phyloP scores from a whole-genome alignment of 30 jellyfish, hydroid and myxozoan genomes.

The Turritopsis dohrnii region DNA sequence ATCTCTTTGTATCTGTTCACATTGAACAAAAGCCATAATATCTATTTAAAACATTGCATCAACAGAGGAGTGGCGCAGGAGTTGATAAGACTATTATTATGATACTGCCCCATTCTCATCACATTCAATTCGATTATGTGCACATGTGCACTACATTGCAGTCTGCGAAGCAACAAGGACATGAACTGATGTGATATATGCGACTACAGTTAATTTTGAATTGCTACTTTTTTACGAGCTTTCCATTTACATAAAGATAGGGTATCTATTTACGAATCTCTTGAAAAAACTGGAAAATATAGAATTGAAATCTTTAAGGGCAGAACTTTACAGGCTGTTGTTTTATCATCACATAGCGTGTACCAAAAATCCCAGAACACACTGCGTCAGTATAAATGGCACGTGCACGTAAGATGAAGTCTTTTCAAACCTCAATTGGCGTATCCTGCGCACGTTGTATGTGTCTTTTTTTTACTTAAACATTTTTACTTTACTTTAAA shows the following conservation, averaged over 20 bases:
- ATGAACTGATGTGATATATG: not conserved
- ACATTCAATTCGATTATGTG: no score
- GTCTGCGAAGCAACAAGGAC: not conserved
- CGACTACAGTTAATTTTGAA: not conserved
- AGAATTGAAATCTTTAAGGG: not conserved
- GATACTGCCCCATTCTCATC: not conserved
- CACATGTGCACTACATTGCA: not conserved
- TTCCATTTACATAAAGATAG: not conserved
- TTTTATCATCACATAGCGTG: not conserved
- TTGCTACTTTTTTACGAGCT: not conserved
- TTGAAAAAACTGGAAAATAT: no score
- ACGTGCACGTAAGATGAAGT: slow-evolving; percentile 18
- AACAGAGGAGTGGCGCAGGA: not conserved
- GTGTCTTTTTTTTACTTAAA: not conserved
- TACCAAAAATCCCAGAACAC: slow-evolving; percentile 19
- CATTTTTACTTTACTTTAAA: not conserved
- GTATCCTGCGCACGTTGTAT: slow-evolving; percentile 10
- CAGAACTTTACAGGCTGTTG: not conserved
- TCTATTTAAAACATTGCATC: no score
- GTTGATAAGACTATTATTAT: not conserved
- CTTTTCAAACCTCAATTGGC: slow-evolving; percentile 39
- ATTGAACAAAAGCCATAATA: no score
- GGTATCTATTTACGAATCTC: not conserved
- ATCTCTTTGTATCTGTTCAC: no score
- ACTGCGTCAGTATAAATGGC: slow-evolving; percentile 22